Percentiles rank a stretch among this genome's conserved stretches.
Evolutionary conservation across 35 echinoderm and acorn worm genomes (phyloP).

Genomic region (Strongylocentrotus purpuratus): DNA sequence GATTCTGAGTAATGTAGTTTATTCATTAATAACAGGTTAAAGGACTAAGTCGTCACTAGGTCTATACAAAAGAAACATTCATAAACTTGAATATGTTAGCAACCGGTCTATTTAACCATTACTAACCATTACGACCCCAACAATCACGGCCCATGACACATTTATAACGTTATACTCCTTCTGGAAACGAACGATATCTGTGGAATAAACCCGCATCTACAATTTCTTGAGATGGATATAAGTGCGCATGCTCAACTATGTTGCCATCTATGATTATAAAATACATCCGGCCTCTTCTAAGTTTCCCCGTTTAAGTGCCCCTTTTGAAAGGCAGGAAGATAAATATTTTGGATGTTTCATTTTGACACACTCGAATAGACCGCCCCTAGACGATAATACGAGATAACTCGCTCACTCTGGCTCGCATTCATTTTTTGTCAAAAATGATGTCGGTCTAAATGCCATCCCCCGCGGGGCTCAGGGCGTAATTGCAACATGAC

Average conservation of each 20-base stretch:
- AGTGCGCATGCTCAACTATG: background rate
- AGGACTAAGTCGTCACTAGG: no score
- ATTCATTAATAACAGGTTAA: no score
- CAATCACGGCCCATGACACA: no score
- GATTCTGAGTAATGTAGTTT: no score
- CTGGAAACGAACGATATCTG: no score
- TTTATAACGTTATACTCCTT: no score
- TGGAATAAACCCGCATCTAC: background rate
- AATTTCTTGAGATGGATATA: background rate
- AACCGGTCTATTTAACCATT: no score
- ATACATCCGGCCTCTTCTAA: background rate
- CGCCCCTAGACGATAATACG: background rate
- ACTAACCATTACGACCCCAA: no score
- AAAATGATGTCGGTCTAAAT: conserved; percentile 2
- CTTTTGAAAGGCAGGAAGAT: background rate
- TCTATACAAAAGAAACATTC: no score
- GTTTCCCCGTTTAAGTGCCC: background rate
- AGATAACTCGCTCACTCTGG: background rate
- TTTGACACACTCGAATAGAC: background rate
- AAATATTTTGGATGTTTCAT: background rate
- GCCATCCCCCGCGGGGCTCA: background rate
- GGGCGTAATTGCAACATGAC: background rate
- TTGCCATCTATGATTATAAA: background rate
- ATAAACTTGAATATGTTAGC: no score
- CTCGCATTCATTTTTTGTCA: background rate